These are phyloP conservation scores for rabbit (Oryctolagus cuniculus) DNA, from an alignment of 2,113 vertebrate species.

Conservation along the genomic window DNA sequence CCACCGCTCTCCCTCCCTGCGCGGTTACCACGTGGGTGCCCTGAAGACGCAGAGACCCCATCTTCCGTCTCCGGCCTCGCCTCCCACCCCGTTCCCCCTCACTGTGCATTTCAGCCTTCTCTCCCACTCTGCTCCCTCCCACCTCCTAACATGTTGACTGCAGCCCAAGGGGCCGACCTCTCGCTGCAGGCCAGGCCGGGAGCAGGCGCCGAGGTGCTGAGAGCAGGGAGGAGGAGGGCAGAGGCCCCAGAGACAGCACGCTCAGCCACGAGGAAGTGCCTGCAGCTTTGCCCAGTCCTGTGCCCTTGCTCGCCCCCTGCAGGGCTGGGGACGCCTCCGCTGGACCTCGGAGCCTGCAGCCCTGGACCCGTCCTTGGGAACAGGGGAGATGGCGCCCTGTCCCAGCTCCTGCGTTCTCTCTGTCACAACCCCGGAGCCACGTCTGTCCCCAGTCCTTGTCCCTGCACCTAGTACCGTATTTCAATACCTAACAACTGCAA, in stretches of 20 bases:
- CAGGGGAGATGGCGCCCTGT: background rate
- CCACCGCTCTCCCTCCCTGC: background rate
- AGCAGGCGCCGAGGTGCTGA: rapidly evolving
- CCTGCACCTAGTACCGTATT: background rate
- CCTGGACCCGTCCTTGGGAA: background rate
- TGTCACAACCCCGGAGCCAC: background rate
- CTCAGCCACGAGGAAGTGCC: background rate
- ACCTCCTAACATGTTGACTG: background rate
- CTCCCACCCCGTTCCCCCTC: background rate
- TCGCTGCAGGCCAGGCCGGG: background rate
- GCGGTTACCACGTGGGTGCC: background rate
- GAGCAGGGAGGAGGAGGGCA: rapidly evolving
- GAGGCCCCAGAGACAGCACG: background rate
- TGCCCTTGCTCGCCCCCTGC: no score
- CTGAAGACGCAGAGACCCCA: no score
- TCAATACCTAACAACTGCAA: background rate
- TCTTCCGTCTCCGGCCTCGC: background rate
- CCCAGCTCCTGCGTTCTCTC: background rate
- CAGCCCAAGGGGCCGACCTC: no score
- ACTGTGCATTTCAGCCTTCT: background rate
- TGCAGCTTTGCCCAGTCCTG: background rate
- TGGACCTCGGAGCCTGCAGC: background rate
- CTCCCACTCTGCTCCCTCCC: background rate
- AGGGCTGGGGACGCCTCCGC: background rate
- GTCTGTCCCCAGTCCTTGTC: background rate